Evolutionary conservation across 2,888 invertebrate species (phyloP).

Genomic region (Brachylomia viminalis): DNA sequence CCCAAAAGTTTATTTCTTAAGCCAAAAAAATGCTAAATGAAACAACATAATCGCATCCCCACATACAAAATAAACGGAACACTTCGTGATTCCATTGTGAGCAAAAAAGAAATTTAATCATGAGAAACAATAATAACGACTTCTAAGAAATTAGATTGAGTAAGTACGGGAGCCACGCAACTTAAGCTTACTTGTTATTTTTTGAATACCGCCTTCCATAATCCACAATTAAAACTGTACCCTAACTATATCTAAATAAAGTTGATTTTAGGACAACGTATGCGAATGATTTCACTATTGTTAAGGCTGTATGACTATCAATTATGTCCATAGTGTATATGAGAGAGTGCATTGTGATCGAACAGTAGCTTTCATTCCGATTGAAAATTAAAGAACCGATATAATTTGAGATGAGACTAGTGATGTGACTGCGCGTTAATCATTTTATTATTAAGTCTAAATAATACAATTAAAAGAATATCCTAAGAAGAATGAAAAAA

Average conservation of each 20-base stretch:
- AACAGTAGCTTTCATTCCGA: slow-evolving; percentile 89
- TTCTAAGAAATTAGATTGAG: slow-evolving; percentile 89
- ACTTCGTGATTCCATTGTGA: slow-evolving; percentile 85
- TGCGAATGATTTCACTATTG: slow-evolving; percentile 86
- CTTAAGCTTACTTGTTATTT: slow-evolving; percentile 85
- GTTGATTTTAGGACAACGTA: slow-evolving; percentile 66
- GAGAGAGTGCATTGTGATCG: slow-evolving; percentile 88
- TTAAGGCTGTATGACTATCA: slow-evolving; percentile 90
- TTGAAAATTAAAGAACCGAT: slow-evolving; percentile 90
- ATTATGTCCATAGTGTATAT: slow-evolving; percentile 88
- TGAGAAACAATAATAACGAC: slow-evolving; percentile 90
- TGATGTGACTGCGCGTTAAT: slow-evolving; percentile 72
- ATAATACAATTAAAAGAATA: background rate
- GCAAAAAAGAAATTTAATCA: slow-evolving; percentile 90
- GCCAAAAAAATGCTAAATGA: slow-evolving; percentile 73
- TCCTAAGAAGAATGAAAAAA: background rate
- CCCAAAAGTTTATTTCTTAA: slow-evolving; percentile 62
- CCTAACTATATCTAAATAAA: slow-evolving; percentile 67
- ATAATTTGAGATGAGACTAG: slow-evolving; percentile 86
- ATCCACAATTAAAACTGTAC: slow-evolving; percentile 66
- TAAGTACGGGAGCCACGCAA: slow-evolving; percentile 91
- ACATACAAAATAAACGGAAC: slow-evolving; percentile 81
- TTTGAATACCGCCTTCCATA: slow-evolving; percentile 78
- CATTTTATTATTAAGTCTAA: background rate
- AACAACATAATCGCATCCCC: slow-evolving; percentile 78